A percentile compares a stretch with the other conserved stretches of the same genome.
Evolutionary conservation across 2,797 vertebrate species (phyloP).

Genomic region (Bothrops alternatus): DNA sequence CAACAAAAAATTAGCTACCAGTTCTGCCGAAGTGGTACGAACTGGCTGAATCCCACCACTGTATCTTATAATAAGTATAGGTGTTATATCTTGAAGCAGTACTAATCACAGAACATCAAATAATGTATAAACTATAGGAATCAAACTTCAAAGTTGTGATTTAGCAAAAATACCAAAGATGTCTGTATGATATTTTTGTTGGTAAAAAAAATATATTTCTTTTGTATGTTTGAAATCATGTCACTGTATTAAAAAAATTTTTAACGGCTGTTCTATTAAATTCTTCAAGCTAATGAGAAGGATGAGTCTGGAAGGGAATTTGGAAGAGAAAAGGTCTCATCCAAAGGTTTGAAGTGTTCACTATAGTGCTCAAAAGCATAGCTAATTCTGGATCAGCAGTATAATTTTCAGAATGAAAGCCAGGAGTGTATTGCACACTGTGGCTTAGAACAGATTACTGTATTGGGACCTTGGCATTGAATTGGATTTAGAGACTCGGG

Average conservation of each 20-base stretch:
- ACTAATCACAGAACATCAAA: not conserved
- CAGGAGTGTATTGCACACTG: accelerated
- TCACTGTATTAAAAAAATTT: not conserved
- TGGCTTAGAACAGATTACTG: not conserved
- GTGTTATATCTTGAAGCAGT: not conserved
- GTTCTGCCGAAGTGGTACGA: no score
- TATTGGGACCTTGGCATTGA: not conserved
- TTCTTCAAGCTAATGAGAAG: slow-evolving; percentile 17
- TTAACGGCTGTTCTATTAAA: not conserved
- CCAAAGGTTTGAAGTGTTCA: not conserved
- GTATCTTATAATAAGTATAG: not conserved
- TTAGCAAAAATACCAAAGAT: not conserved
- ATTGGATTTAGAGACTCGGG: slow-evolving; percentile 2
- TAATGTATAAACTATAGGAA: not conserved
- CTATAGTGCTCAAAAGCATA: not conserved
- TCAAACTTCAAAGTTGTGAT: not conserved
- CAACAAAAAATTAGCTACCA: no score
- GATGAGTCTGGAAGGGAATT: not conserved
- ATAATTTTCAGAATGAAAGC: not conserved
- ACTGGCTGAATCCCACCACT: no score
- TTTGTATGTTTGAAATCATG: slow-evolving; percentile 12
- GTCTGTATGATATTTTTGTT: not conserved
- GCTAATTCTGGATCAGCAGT: not conserved
- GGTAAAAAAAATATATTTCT: slow-evolving; percentile 4
- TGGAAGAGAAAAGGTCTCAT: not conserved